Evolutionary conservation across 2,113 vertebrate genomes (phyloP), one percentile per base, ranked within the genome.

Genomic region (Corvus cornix): DNA sequence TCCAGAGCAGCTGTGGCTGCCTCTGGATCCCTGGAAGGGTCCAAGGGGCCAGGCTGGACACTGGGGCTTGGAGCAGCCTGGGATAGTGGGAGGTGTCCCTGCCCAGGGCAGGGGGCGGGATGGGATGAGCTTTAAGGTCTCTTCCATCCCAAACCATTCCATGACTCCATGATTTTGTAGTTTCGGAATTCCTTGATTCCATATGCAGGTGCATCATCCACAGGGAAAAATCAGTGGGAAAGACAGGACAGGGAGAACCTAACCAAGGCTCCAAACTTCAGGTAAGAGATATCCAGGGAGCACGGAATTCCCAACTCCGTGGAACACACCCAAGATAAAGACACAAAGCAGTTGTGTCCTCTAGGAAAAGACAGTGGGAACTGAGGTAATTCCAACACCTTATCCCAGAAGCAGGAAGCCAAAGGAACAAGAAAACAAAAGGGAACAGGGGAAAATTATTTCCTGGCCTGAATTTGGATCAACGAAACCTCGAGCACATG

Each of bases 111-210:
- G 33, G 27, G 31, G 7, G 37, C 17, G 31, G 31, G 0, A 43
- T 0, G 2, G 24, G 43, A 13, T 41, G 33, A 0, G 21, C 1
- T 37, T 69, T 33, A 23, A 39, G 15, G 5, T 44, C 27, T 2
- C 4, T 27, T 60, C 55, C 15, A 12, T 4, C 33, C 37, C 53
- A 77, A 69, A 27, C 23, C 12, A 23, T 46, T 39, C 63, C 2
- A 1, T 33, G 27, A 10, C 3, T 46, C 46, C 27, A 9, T 10
- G 27, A 39, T 39, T 60, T 28, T 53, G 7, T 28, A 26, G n/a
- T 44, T 80, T 72, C 72, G 66, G 53, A 4, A 13, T 66, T 81
- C 22, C 35, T 53, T 62, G 17, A 20, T 84, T 68, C 46, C 35
- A 13, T 11, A 28, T 7, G 6, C 16, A 35, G 20, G 16, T 30